Percentiles rank a stretch among this genome's conserved stretches.
phyloP scores from a whole-genome alignment of 2,113 vertebrate species.

The Cottus gobio region DNA sequence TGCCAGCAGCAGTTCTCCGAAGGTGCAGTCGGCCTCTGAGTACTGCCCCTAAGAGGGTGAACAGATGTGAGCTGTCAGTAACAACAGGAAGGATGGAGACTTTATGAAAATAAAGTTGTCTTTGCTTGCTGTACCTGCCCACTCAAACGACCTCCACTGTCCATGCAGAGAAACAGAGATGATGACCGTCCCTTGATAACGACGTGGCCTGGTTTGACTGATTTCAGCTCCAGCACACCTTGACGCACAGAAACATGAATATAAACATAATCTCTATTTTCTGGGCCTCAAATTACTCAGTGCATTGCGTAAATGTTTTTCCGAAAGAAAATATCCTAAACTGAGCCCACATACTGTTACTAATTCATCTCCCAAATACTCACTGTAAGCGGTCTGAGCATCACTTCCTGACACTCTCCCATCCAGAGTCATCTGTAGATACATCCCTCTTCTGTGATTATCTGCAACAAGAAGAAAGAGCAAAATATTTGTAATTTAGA shows the following conservation, averaged over 20 bases:
- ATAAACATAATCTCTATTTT: neutral
- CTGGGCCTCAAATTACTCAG: neutral
- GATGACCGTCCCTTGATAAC: constrained; percentile 73
- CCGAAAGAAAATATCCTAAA: neutral
- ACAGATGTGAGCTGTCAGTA: neutral
- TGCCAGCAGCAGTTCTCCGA: constrained; percentile 77
- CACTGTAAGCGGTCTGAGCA: constrained; percentile 68
- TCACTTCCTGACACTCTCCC: constrained; percentile 76
- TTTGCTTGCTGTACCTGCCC: constrained; percentile 73
- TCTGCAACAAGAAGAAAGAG: constrained; percentile 57
- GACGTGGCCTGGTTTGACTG: constrained; percentile 69
- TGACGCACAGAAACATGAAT: constrained; percentile 29
- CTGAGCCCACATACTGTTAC: neutral
- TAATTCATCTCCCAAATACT: constrained; percentile 47
- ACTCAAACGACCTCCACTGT: constrained; percentile 68
- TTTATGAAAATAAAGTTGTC: neutral
- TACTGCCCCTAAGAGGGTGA: constrained; percentile 61
- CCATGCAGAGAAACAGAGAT: constrained; percentile 79
- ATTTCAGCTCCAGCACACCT: constrained; percentile 81
- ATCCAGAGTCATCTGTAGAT: constrained; percentile 77
- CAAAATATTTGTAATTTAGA: constrained; percentile 1
- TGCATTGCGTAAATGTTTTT: neutral
- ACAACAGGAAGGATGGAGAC: neutral
- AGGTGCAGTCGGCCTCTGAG: constrained; percentile 76
- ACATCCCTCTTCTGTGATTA: constrained; percentile 76